Evolutionary conservation across 2,888 invertebrate genomes (phyloP), one percentile per base, ranked within the genome.

Genomic region (Thymelicus sylvestris): DNA sequence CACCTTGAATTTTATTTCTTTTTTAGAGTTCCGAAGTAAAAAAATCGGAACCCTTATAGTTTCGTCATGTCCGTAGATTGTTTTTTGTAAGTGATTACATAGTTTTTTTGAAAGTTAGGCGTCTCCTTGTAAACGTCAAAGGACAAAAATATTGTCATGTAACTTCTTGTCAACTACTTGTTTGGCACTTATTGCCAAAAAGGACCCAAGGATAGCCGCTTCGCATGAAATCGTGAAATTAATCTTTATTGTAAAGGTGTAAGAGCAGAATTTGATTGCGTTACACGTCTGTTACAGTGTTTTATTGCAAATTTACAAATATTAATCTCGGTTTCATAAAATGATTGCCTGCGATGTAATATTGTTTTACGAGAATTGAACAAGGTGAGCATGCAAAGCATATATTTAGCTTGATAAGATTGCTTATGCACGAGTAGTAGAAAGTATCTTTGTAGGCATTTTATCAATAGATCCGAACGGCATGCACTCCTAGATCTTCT

Each of bases 301-400:
- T 68, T 55, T 55, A 63, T 38, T 62, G 63, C 62, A 31, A 63
- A 68, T 63, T 31, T 31, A 5, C 31, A 31, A 31, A 31, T 31
- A 31, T 31, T 31, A 31, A 55, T 63, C 55, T 31, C 55, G 39
- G 62, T 47, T 62, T 38, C 47, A 52, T 62, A 67, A 67, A 67
- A 62, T 44, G 44, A 55, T 47, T 63, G 44, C 31, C n/a, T 19
- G 24, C 62, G 44, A 67, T 38, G 68, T 69, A 67, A 67, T 60
- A 50, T 13, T 60, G 60, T 60, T 66, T 69, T 69, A 69, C 63
- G 57, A 69, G 68, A 69, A 63, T 69, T 63, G 68, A 19, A 52
- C 61, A 55, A 62, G 62, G 67, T 68, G 61, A 52, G 52, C 38
- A 60, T 39, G 47, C 24, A 52, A 44, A 24, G 47, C 19, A 31